These are phyloP conservation scores for Phrynocephalus vlangalii DNA, from an alignment of 2,797 vertebrate species.

Conservation along the genomic window DNA sequence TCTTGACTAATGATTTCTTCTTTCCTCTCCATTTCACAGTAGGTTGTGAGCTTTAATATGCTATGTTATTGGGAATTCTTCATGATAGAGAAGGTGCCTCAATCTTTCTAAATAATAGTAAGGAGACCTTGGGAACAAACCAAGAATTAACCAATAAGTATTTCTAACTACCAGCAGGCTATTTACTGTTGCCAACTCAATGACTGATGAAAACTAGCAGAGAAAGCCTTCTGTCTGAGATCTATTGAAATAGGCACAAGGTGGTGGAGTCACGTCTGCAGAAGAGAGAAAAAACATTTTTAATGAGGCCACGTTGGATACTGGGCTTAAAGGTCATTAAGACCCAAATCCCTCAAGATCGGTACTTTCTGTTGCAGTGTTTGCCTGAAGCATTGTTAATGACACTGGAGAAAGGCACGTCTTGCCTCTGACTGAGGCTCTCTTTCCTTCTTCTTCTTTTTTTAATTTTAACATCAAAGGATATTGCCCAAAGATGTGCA, in stretches of 20 bases:
- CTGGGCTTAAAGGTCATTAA: slow-evolving; percentile 25
- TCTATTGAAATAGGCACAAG: background rate
- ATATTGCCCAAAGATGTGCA: slow-evolving; percentile 38
- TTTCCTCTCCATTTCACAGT: background rate
- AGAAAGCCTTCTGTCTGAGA: slow-evolving; percentile 23
- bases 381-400: slow-evolving; percentile 14
- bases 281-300: background rate
- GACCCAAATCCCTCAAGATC: slow-evolving; percentile 1
- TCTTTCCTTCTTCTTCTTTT: background rate
- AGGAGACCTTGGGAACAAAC: background rate
- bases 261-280: background rate
- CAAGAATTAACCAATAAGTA: background rate
- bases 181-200: background rate
- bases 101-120: background rate
- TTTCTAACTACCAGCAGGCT: background rate
- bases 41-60: background rate
- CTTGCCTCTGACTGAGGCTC: slow-evolving; percentile 32
- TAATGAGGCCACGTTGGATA: slow-evolving; percentile 22
- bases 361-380: slow-evolving; percentile 34
- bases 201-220: slow-evolving; percentile 1
- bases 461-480: slow-evolving; percentile 57
- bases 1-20: background rate
- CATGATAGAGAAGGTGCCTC: background rate
- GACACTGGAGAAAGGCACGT: slow-evolving; percentile 25
- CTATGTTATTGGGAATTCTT: background rate